phyloP scores from a whole-genome alignment of 2,888 invertebrate genomes.

The Aphrophora alni region DNA sequence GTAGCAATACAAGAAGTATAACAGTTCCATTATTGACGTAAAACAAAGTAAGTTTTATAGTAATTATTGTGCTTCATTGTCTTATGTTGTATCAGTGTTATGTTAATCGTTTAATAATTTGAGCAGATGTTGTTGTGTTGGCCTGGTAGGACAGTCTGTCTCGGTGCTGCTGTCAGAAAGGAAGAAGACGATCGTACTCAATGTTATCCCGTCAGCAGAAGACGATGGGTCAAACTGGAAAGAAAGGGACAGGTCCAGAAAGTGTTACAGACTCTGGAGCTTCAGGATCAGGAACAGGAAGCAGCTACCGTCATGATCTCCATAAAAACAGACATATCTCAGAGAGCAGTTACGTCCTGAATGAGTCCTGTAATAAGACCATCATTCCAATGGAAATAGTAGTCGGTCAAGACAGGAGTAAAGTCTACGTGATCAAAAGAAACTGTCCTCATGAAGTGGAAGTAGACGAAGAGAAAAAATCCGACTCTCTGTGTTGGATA shows the following conservation, averaged over 20 bases:
- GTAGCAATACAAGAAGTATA: too few relatives aligned
- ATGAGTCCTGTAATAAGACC: neutral
- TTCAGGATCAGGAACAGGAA: slow-evolving; percentile 24
- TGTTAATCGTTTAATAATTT: slow-evolving; percentile 30
- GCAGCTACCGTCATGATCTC: slow-evolving; percentile 10
- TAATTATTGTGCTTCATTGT: too few relatives aligned
- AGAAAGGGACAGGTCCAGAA: neutral
- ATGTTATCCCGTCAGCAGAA: slow-evolving; percentile 60
- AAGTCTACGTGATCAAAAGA: neutral
- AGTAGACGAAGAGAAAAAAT: neutral
- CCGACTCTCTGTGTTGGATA: slow-evolving; percentile 13
- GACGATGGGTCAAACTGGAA: slow-evolving; percentile 15
- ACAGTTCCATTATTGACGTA: too few relatives aligned
- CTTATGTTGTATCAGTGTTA: too few relatives aligned
- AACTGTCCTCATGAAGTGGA: neutral
- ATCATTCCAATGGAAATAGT: neutral
- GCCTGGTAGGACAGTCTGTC: slow-evolving; percentile 45
- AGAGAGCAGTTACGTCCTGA: slow-evolving; percentile 21
- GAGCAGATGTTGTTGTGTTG: slow-evolving; percentile 46
- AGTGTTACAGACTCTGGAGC: slow-evolving; percentile 44
- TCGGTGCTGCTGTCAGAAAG: slow-evolving; percentile 46
- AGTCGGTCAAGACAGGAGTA: neutral
- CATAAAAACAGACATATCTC: slow-evolving; percentile 16
- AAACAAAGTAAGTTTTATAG: too few relatives aligned
- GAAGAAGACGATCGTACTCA: slow-evolving; percentile 62